Conservation (phyloP, 1,140 invertebrate genomes). For the Euwallacea fornicatus region DNA sequence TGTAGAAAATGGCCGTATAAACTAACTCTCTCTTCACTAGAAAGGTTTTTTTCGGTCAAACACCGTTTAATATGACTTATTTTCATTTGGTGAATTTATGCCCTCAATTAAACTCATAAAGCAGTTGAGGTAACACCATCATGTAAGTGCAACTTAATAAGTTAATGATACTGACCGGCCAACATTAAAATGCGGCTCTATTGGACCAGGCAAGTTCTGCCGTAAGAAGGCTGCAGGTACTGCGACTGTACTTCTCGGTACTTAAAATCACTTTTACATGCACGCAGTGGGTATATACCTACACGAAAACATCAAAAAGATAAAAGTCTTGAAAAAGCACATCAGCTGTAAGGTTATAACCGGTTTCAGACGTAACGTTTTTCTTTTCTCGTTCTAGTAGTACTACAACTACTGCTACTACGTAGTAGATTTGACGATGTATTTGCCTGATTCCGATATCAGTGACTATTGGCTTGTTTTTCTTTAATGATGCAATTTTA, state of each 20-base stretch:
- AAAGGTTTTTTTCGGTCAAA: too few species aligned
- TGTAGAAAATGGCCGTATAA: too few species aligned
- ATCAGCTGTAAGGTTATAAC: slow-evolving; percentile 53
- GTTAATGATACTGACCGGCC: slow-evolving; percentile 46
- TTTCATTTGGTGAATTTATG: too few species aligned
- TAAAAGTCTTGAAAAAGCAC: slow-evolving; percentile 49
- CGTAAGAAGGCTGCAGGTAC: slow-evolving; percentile 27
- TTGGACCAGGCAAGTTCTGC: slow-evolving; percentile 40
- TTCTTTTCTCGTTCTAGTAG: slow-evolving; percentile 49
- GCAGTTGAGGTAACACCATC: too few species aligned
- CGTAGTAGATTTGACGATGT: slow-evolving; percentile 43
- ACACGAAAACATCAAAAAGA: slow-evolving; percentile 45
- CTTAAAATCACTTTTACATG: slow-evolving; percentile 47
- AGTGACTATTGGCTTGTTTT: neutral
- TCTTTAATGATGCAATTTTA: too few species aligned
- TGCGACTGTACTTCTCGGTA: slow-evolving; percentile 37
- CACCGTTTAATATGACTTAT: too few species aligned
- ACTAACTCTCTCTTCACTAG: too few species aligned
- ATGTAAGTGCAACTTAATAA: slow-evolving; percentile 20
- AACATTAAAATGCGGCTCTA: slow-evolving; percentile 45
- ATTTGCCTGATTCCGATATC: slow-evolving; percentile 25
- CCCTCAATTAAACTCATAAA: too few species aligned
- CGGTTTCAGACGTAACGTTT: slow-evolving; percentile 47
- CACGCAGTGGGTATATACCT: slow-evolving; percentile 46
- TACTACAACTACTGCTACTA: slow-evolving; percentile 52